A percentile compares a stretch with the other conserved stretches of the same genome.
Evolutionary conservation across 2,888 invertebrate species (phyloP).

Genomic region (Nymphalis polychloros): DNA sequence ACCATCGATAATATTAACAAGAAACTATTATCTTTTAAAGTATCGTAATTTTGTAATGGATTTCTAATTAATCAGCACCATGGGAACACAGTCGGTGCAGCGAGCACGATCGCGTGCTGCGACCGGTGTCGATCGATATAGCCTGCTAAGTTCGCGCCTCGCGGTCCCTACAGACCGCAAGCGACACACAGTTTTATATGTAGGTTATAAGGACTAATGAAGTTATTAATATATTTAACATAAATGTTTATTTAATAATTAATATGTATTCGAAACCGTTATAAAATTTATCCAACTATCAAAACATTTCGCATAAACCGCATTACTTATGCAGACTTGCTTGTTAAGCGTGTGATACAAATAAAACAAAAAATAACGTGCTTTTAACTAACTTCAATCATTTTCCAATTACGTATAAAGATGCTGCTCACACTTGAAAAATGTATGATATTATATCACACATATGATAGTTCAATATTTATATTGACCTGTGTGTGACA

Average conservation of each 20-base stretch:
- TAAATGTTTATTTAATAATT: neutral
- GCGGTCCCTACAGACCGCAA: constrained; percentile 54
- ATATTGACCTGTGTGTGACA: constrained; percentile 29
- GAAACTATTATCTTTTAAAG: neutral
- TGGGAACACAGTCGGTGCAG: constrained; percentile 58
- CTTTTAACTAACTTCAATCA: neutral
- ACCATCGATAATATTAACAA: neutral
- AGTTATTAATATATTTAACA: neutral
- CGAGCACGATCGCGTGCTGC: constrained; percentile 72
- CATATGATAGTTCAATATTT: constrained; percentile 20
- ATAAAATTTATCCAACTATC: neutral
- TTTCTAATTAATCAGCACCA: constrained; percentile 35
- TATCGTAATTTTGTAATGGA: constrained; percentile 1
- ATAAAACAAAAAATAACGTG: neutral
- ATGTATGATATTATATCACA: constrained; percentile 10
- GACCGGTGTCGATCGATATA: constrained; percentile 70
- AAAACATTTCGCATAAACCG: neutral
- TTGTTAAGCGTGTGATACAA: neutral
- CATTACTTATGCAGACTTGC: neutral
- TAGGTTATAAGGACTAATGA: constrained; percentile 6
- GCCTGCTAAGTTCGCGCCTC: constrained; percentile 71
- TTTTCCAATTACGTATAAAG: constrained; percentile 2
- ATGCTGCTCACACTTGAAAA: constrained; percentile 9
- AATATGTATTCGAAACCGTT: neutral
- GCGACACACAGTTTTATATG: constrained; percentile 40